Percentiles rank a stretch among this genome's conserved stretches.
Conservation (phyloP, 2,888 invertebrate species). For the Ctenicera cuprea region DNA sequence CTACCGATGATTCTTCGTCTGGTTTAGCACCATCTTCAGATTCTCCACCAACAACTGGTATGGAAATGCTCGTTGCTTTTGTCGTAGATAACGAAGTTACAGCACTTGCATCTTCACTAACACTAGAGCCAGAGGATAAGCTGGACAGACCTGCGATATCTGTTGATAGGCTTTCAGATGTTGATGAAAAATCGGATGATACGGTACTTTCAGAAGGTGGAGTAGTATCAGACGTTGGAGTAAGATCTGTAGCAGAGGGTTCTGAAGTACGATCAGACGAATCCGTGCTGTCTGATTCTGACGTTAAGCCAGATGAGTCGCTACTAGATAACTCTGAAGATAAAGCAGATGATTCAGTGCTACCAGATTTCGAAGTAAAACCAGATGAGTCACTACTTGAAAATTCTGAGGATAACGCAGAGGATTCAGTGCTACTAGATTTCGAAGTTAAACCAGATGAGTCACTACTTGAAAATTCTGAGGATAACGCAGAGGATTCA, state of each 20-base stretch:
- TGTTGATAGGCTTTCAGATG: not conserved
- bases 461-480: constrained; percentile 12
- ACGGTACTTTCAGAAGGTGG: constrained; percentile 50
- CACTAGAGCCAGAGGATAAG: not conserved
- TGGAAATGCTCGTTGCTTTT: not conserved
- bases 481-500: constrained; percentile 20
- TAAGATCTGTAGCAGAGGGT: constrained; percentile 42
- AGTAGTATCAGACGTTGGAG: constrained; percentile 43
- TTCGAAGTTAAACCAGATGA: constrained; percentile 34
- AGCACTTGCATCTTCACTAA: not conserved
- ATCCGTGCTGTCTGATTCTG: constrained; percentile 45
- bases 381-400: not conserved
- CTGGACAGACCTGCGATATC: not conserved
- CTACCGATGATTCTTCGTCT: constrained; percentile 34
- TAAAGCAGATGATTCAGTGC: constrained; percentile 13
- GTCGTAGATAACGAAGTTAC: not conserved
- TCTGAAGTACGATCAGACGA: constrained; percentile 34
- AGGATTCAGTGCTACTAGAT: constrained; percentile 5
- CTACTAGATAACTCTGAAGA: constrained; percentile 16
- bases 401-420: constrained; percentile 23
- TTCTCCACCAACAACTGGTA: constrained; percentile 34
- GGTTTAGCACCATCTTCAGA: constrained; percentile 38
- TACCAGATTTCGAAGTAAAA: constrained; percentile 32
- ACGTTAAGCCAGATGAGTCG: constrained; percentile 37
- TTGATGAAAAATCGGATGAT: constrained; percentile 42